Conservation (phyloP, 2,113 vertebrate species). For the Tetraodon nigroviridis region DNA sequence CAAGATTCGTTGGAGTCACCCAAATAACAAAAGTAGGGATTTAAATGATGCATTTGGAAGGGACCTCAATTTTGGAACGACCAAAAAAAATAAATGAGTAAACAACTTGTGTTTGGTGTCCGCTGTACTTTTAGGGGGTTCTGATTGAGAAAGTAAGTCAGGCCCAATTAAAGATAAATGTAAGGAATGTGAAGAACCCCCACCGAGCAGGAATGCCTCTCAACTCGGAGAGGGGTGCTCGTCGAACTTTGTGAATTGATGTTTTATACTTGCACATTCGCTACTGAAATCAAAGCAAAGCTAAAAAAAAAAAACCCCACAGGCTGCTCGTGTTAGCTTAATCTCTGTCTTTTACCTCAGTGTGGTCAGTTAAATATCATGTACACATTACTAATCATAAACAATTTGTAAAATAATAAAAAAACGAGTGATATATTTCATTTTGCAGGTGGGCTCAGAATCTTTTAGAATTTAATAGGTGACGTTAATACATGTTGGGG, state of each 20-base stretch:
- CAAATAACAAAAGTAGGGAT: conserved; percentile 4
- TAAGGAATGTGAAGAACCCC: conserved; percentile 61
- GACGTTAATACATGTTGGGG: conserved; percentile 1
- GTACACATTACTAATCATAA: too few species aligned
- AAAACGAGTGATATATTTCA: too few species aligned
- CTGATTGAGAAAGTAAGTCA: conserved; percentile 28
- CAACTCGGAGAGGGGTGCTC: conserved; percentile 17
- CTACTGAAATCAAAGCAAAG: neutral
- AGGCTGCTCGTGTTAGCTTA: neutral
- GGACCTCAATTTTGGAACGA: conserved; percentile 7
- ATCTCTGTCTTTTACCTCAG: neutral
- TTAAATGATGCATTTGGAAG: conserved; percentile 14
- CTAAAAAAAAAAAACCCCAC: neutral
- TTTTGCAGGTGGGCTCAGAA: too few species aligned
- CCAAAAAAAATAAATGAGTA: neutral
- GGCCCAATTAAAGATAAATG: conserved; percentile 55
- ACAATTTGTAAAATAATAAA: too few species aligned
- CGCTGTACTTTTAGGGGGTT: conserved; percentile 3
- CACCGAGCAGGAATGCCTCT: conserved; percentile 23
- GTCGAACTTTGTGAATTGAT: conserved; percentile 15
- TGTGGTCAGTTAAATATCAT: too few species aligned
- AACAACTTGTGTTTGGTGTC: conserved; percentile 8
- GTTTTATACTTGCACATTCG: neutral
- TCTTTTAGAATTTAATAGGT: neutral
- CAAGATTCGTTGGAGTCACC: neutral